Conservation (phyloP, 2,888 invertebrate genomes). For the Aphodius sticticus region DNA sequence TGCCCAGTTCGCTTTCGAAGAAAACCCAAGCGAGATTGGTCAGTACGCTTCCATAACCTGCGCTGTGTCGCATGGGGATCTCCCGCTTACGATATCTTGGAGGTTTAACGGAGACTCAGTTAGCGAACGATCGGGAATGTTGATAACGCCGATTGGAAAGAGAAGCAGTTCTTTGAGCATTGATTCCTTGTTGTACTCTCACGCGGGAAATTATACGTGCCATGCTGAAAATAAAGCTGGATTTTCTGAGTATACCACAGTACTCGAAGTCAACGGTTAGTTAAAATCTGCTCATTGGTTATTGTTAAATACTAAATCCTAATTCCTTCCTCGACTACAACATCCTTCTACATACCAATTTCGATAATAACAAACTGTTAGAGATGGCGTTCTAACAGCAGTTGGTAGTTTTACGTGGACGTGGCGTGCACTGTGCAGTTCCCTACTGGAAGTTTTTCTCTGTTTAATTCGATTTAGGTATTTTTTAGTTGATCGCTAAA, state of each 20-base stretch:
- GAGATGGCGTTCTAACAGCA: no score
- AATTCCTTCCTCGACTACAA: no score
- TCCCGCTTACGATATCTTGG: conserved; percentile 64
- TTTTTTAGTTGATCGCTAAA: no score
- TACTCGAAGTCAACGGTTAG: conserved; percentile 75
- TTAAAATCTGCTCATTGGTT: neutral
- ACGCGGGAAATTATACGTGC: conserved; percentile 75
- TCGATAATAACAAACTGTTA: no score
- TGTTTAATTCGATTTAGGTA: no score
- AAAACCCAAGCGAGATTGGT: conserved; percentile 70
- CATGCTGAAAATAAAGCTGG: conserved; percentile 75
- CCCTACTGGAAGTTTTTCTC: no score
- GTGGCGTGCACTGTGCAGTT: no score
- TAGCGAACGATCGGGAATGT: conserved; percentile 39
- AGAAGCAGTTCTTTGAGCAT: conserved; percentile 65
- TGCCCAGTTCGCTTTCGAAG: conserved; percentile 65
- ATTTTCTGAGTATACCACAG: conserved; percentile 71
- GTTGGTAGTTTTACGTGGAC: no score
- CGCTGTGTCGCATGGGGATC: conserved; percentile 62
- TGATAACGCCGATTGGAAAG: conserved; percentile 43
- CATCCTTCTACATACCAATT: no score
- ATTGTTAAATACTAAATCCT: no score
- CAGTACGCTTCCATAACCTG: conserved; percentile 56
- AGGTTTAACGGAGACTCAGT: conserved; percentile 61
- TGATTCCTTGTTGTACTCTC: conserved; percentile 45